These are phyloP conservation scores for Caenorhabditis angaria DNA, from an alignment of 2,888 invertebrate genomes.

Conservation along the genomic window DNA sequence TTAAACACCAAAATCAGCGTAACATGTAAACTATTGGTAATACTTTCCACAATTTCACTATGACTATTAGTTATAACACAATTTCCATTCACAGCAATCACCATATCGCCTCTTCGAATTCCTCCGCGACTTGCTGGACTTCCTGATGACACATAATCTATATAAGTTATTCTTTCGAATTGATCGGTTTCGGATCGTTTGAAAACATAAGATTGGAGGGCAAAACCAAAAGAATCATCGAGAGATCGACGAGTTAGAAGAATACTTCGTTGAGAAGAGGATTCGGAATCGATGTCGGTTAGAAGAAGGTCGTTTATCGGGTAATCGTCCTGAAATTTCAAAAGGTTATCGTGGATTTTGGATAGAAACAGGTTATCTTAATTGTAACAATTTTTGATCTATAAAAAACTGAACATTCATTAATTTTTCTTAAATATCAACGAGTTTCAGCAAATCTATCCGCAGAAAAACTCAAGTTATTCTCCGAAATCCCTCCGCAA, in stretches of 20 bases:
- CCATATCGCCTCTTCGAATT: slow-evolving; percentile 80
- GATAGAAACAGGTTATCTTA: too few relatives aligned
- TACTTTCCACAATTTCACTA: slow-evolving; percentile 47
- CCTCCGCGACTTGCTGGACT: slow-evolving; percentile 91
- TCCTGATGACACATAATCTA: slow-evolving; percentile 91
- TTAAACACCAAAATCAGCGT: slow-evolving; percentile 46
- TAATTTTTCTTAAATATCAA: too few relatives aligned
- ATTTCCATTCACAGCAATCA: slow-evolving; percentile 53
- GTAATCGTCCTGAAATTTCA: neutral
- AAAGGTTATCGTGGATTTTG: too few relatives aligned
- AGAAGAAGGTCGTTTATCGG: slow-evolving; percentile 24
- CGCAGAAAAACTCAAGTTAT: too few relatives aligned
- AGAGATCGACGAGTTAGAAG: slow-evolving; percentile 84
- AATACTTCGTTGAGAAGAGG: slow-evolving; percentile 37
- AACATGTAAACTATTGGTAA: slow-evolving; percentile 41
- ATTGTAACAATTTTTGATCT: too few relatives aligned
- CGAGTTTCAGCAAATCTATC: too few relatives aligned
- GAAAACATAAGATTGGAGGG: slow-evolving; percentile 93
- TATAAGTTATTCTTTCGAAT: slow-evolving; percentile 94
- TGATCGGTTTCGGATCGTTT: slow-evolving; percentile 92
- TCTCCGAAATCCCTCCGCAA: too few relatives aligned
- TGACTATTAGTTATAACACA: slow-evolving; percentile 47
- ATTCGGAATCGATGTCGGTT: slow-evolving; percentile 24
- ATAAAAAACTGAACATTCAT: too few relatives aligned
- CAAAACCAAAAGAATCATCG: slow-evolving; percentile 91